Base-by-base conservation (phyloP, 1,140 invertebrate species). In the Pseudobourletiella spinata region DNA sequence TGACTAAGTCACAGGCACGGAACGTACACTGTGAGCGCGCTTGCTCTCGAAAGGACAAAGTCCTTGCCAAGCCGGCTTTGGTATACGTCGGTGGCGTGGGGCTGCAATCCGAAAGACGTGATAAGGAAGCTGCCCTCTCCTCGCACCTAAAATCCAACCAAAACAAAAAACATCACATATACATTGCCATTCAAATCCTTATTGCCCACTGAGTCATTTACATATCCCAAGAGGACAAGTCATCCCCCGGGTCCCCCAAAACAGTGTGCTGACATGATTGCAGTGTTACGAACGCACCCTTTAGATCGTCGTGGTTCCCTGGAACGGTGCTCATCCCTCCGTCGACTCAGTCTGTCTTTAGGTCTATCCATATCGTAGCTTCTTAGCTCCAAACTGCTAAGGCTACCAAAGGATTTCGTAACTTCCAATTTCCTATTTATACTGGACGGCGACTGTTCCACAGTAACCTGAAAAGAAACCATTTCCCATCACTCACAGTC, bases 31-130 rank as follows among this genome's bases (percentile, higher is more conserved):
- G 87, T 68, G 83, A 86, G 69, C 82, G 80, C 44, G 85, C 83
- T 71, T 91, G 88, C 1, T 88, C 83, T 25, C 89, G 82, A 76
- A 94, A 93, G 1, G 91, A 95, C 71, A 89, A 83, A 2, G 91
- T 91, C 32, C 92, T 74, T 20, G 86, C 86, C 43, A 95, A 56
- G 25, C 66, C 66, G 25, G 66, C 42, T 43, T 59, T 65, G 4
- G 60, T 62, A 43, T 61, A 61, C 15, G 55, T 55, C 20, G 66
- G 66, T 30, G 66, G 66, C 6, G 59, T 68, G 3, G 66, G 66
- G 46, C 60, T 65, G 43, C 82, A 86, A 61, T 90, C 88, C n/a
- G 90, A 77, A 51, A 91, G 73, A 71, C 88, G 81, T 24, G 88
- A 89, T 81, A 90, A 85, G 14, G 89, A 91, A 59, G 86, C 88